Evolutionary conservation across 2,888 invertebrate species (phyloP).

Genomic region (Acrocera orbiculus): DNA sequence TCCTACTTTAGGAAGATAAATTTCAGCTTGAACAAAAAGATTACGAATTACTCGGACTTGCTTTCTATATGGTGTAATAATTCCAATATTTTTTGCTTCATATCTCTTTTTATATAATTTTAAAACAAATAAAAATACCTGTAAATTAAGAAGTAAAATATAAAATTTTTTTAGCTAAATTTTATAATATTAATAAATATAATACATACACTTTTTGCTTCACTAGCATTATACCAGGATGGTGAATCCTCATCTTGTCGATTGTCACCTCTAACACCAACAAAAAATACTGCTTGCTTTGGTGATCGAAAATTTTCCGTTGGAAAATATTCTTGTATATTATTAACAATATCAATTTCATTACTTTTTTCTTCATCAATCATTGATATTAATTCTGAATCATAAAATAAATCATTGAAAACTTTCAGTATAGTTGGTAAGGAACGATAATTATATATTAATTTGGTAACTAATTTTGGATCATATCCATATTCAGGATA

Average conservation of each 20-base stretch:
- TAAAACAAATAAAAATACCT: constrained; percentile 37
- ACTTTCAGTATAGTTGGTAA: constrained; percentile 56
- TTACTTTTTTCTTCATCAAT: constrained; percentile 27
- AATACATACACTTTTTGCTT: constrained; percentile 33
- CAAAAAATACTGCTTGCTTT: constrained; percentile 40
- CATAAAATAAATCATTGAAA: constrained; percentile 72
- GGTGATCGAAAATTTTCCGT: constrained; percentile 14
- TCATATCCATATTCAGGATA: constrained; percentile 52
- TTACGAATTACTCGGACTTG: constrained; percentile 45
- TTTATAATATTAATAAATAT: no score
- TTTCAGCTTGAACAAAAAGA: constrained; percentile 32
- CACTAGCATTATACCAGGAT: constrained; percentile 79
- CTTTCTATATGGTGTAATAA: constrained; percentile 82
- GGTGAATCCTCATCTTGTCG: constrained; percentile 58
- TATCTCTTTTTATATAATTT: constrained; percentile 49
- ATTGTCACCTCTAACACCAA: constrained; percentile 52
- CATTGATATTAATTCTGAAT: constrained; percentile 51
- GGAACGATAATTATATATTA: constrained; percentile 75
- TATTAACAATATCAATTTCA: constrained; percentile 22
- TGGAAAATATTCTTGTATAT: constrained; percentile 21
- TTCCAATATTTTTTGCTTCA: constrained; percentile 40
- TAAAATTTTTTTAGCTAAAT: no score
- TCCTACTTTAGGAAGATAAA: constrained; percentile 47
- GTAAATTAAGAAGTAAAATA: constrained; percentile 32
- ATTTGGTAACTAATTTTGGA: constrained; percentile 63